Evolutionary conservation across 2,113 vertebrate genomes (phyloP).

Genomic region (Labeo catla): DNA sequence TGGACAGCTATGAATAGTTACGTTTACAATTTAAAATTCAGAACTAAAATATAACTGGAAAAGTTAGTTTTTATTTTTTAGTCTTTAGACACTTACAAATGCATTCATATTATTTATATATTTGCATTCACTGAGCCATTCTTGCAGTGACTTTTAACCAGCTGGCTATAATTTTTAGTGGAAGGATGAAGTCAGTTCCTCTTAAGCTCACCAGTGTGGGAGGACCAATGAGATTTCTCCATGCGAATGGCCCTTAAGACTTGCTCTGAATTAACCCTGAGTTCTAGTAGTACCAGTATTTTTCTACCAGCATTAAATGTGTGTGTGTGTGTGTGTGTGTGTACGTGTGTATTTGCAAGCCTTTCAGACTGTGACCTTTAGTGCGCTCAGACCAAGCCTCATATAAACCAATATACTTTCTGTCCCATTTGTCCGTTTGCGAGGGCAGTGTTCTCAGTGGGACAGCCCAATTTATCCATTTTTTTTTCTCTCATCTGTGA

Average conservation of each 20-base stretch:
- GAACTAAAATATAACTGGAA: background rate
- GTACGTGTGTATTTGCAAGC: conserved; percentile 33
- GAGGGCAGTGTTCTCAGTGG: conserved; percentile 28
- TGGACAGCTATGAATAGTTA: background rate
- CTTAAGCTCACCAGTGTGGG: too few relatives aligned
- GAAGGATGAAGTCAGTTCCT: too few relatives aligned
- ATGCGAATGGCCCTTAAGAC: background rate
- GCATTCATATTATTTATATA: background rate
- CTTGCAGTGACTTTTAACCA: background rate
- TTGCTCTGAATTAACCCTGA: background rate
- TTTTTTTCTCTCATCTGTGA: conserved; percentile 46
- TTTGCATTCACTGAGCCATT: background rate
- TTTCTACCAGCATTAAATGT: conserved; percentile 21
- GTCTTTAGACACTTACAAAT: background rate
- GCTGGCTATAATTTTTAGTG: too few relatives aligned
- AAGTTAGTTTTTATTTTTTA: background rate
- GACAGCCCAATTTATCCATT: conserved; percentile 51
- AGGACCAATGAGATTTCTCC: background rate
- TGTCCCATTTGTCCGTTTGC: conserved; percentile 57
- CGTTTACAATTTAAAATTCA: background rate
- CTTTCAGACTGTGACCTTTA: conserved; percentile 42
- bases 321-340: background rate
- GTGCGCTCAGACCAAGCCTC: conserved; percentile 39
- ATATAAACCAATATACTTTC: conserved; percentile 51
- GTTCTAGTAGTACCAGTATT: conserved; percentile 61